Percentiles rank a stretch among this genome's conserved stretches.
phyloP scores from a whole-genome alignment of 1,140 invertebrate genomes.

The Magallana ariakensis region DNA sequence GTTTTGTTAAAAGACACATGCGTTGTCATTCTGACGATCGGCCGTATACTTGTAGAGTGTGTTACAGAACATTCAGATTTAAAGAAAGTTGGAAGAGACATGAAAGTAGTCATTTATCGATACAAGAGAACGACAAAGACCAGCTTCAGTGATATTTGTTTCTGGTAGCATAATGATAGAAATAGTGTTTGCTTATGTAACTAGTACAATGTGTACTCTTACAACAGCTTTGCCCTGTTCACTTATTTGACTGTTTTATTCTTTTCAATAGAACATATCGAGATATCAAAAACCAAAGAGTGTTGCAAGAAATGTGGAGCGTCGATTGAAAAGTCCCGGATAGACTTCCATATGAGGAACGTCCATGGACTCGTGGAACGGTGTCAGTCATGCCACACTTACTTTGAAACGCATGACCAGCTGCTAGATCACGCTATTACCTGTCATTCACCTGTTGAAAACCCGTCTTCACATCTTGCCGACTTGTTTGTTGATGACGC shows the following conservation, averaged over 20 bases:
- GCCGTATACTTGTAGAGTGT: constrained; percentile 40
- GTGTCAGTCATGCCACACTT: background rate
- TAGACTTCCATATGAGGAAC: background rate
- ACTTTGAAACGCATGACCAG: background rate
- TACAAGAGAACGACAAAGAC: constrained; percentile 6
- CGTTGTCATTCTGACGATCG: constrained; percentile 11
- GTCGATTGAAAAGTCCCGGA: background rate
- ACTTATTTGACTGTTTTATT: constrained; percentile 20
- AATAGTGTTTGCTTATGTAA: background rate
- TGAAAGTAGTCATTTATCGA: constrained; percentile 11
- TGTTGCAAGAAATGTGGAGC: background rate
- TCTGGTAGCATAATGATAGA: background rate
- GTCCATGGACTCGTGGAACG: background rate
- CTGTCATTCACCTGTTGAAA: background rate
- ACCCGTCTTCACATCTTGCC: background rate
- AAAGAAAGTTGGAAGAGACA: constrained; percentile 23
- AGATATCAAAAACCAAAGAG: constrained; percentile 15
- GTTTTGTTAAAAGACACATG: constrained; percentile 39
- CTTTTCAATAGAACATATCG: constrained; percentile 2
- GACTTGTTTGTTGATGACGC: background rate
- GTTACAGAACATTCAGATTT: constrained; percentile 21
- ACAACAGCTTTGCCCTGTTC: background rate
- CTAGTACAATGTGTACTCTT: too few relatives aligned
- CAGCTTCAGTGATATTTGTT: background rate
- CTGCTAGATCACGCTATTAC: background rate